phyloP scores from a whole-genome alignment of 35 echinoderm and acorn worm species.

The Chiridota heheva region DNA sequence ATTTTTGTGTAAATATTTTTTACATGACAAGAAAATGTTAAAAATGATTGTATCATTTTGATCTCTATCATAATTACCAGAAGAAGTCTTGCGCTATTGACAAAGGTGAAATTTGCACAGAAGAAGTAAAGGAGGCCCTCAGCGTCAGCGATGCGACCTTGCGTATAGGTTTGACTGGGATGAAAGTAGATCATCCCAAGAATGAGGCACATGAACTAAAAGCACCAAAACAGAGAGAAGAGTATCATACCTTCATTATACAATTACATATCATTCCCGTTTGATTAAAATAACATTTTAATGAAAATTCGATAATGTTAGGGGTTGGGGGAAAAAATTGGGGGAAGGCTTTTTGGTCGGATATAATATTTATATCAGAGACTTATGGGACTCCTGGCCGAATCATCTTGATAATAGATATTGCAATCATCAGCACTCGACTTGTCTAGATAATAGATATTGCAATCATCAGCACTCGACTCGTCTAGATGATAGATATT shows the following conservation, averaged over 20 bases:
- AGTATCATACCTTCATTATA: no score
- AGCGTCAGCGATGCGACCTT: constrained; percentile 28
- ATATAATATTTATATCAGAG: background rate
- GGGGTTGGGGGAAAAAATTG: background rate
- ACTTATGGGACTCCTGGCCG: background rate
- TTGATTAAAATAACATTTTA: background rate
- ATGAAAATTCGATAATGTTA: background rate
- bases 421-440: no score
- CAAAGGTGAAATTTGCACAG: constrained; percentile 64
- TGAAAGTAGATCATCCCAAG: constrained; percentile 47
- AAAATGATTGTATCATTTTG: no score
- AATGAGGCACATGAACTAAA: constrained; percentile 55
- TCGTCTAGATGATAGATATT: no score
- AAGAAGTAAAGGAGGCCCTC: constrained; percentile 59
- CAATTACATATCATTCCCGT: background rate
- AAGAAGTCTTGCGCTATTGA: constrained; percentile 39
- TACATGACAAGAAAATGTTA: no score
- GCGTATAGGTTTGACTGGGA: constrained; percentile 2
- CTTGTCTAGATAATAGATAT: no score
- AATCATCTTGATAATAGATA: constrained; percentile 1
- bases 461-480: no score
- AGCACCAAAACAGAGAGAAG: background rate
- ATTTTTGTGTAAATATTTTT: no score
- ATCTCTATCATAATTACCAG: constrained; percentile 25
- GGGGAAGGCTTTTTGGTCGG: background rate